Evolutionary conservation across 2,113 vertebrate genomes (phyloP).

Genomic region (Telmatochromis brichardi): DNA sequence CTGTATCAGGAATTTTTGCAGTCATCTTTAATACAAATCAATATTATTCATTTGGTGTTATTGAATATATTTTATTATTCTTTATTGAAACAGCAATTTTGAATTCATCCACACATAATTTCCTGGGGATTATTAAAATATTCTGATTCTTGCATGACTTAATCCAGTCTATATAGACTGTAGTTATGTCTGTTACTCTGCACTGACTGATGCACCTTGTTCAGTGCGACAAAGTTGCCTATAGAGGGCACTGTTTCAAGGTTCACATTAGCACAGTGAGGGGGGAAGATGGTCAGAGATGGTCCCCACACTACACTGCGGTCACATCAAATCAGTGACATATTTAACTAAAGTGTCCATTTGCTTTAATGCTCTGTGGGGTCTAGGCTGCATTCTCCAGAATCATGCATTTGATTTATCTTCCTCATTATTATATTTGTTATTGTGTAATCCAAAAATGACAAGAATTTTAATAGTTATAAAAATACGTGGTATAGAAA

Average conservation of each 20-base stretch:
- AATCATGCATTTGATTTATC: neutral
- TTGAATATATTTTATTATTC: neutral
- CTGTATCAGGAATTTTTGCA: neutral
- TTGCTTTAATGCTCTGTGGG: neutral
- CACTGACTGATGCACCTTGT: neutral
- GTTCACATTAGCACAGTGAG: neutral
- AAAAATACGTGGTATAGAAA: neutral
- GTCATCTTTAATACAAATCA: neutral
- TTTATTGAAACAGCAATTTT: neutral
- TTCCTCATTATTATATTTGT: neutral
- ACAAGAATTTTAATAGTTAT: neutral
- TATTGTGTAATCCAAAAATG: neutral
- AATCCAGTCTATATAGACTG: neutral
- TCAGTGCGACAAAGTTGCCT: neutral
- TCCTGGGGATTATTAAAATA: neutral
- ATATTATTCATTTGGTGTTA: neutral
- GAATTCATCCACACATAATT: neutral
- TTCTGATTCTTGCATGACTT: neutral
- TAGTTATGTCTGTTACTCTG: neutral
- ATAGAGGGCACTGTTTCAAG: slow-evolving; percentile 58
- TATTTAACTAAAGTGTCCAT: neutral
- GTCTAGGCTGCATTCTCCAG: neutral
- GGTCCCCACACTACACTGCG: neutral
- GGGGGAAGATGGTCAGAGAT: neutral
- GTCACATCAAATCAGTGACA: neutral